These are phyloP conservation scores for Myopa testacea DNA, from an alignment of 2,888 invertebrate genomes.

Conservation along the genomic window DNA sequence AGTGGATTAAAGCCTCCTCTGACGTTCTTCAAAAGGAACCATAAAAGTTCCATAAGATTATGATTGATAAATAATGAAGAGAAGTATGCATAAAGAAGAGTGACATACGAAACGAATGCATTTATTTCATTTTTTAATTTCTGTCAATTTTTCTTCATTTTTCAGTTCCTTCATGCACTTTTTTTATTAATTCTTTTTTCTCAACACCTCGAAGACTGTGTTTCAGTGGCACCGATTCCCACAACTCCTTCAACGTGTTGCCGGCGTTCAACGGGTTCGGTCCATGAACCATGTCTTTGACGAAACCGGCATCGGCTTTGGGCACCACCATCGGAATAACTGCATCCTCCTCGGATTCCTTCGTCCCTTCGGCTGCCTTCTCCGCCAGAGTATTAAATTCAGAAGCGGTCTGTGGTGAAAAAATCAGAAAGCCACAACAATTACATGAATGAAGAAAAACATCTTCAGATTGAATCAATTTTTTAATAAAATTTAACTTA, in stretches of 20 bases:
- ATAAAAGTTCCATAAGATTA: too few species aligned
- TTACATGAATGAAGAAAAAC: not conserved
- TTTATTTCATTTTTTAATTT: too few species aligned
- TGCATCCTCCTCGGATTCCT: constrained; percentile 36
- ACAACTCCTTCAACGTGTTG: constrained; percentile 48
- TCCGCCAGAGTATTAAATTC: constrained; percentile 40
- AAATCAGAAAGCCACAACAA: not conserved
- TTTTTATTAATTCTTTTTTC: not conserved
- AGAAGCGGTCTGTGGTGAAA: constrained; percentile 7
- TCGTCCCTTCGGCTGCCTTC: constrained; percentile 3
- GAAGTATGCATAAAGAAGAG: too few species aligned
- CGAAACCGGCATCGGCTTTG: constrained; percentile 35
- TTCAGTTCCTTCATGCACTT: not conserved
- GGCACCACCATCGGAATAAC: constrained; percentile 37
- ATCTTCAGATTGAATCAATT: not conserved
- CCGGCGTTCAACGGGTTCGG: constrained; percentile 43
- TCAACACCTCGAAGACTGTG: not conserved
- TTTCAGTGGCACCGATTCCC: constrained; percentile 47
- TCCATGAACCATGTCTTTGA: constrained; percentile 35
- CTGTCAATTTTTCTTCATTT: too few species aligned
- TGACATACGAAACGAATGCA: too few species aligned
- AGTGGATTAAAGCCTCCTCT: too few species aligned
- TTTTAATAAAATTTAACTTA: not conserved
- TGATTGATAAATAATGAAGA: too few species aligned
- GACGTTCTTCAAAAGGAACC: too few species aligned